Conservation (phyloP, 2,888 invertebrate species). For the Linyphia triangularis region DNA sequence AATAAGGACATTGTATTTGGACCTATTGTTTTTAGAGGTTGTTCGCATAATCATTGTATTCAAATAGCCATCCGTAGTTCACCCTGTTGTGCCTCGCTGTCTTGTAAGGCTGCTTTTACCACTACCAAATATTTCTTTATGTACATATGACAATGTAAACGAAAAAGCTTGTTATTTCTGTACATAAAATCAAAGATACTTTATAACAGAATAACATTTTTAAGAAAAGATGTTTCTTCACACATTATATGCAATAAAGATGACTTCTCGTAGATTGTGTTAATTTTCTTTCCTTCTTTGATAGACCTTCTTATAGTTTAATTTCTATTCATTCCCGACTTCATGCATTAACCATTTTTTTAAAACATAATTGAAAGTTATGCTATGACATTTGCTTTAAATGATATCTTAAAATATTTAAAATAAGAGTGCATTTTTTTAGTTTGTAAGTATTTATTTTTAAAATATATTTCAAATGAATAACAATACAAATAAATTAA, state of each 20-base stretch:
- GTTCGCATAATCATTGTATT: neutral
- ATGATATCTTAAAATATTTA: neutral
- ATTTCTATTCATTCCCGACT: neutral
- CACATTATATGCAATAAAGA: constrained; percentile 67
- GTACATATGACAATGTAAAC: constrained; percentile 42
- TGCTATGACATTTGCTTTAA: neutral
- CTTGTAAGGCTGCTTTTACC: constrained; percentile 46
- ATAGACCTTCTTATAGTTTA: neutral
- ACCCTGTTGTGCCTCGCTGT: constrained; percentile 61
- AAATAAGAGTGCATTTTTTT: neutral
- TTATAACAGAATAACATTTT: constrained; percentile 70
- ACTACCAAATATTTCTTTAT: constrained; percentile 57
- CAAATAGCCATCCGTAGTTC: constrained; percentile 44
- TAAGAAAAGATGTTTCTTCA: constrained; percentile 53
- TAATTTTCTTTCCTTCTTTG: too few species aligned
- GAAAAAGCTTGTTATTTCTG: constrained; percentile 66
- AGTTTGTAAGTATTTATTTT: neutral
- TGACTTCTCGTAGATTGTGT: constrained; percentile 34
- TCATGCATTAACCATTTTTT: too few species aligned
- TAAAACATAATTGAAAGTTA: neutral
- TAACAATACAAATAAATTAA: neutral
- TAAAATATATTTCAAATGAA: neutral
- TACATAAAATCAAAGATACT: constrained; percentile 68
- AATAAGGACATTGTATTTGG: neutral
- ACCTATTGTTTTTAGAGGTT: neutral